phyloP scores from a whole-genome alignment of 2,113 vertebrate genomes.

The Pantherophis guttatus region DNA sequence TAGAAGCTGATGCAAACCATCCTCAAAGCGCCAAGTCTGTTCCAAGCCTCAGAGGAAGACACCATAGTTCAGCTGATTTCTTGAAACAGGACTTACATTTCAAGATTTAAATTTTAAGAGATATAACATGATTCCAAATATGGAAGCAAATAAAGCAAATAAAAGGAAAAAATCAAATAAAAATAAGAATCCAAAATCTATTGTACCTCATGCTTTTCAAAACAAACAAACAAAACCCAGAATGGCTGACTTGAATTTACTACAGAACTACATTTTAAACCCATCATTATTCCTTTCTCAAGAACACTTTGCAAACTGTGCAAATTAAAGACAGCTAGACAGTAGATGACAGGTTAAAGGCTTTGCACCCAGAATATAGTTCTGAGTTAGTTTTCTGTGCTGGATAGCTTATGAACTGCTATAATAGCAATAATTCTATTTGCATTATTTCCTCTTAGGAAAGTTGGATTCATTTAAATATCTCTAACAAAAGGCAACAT shows the following conservation, averaged over 20 bases:
- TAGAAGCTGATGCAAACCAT: not conserved
- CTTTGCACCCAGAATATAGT: not conserved
- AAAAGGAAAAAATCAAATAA: not conserved
- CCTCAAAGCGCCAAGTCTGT: not conserved
- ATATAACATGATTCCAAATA: not conserved
- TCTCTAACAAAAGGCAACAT: not conserved
- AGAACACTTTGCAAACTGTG: not conserved
- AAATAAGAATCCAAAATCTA: not conserved
- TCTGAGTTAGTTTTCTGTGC: not conserved
- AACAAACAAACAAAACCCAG: too few species aligned
- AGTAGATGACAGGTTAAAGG: not conserved
- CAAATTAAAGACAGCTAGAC: not conserved
- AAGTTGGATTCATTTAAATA: not conserved
- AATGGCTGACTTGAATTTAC: not conserved
- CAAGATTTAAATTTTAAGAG: not conserved
- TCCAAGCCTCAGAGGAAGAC: not conserved
- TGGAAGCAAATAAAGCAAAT: not conserved
- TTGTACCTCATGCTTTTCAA: not conserved
- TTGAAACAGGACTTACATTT: not conserved
- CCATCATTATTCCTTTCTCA: not conserved
- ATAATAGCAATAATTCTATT: not conserved
- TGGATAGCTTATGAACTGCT: not conserved
- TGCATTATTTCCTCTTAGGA: not conserved
- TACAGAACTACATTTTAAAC: not conserved
- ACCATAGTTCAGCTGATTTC: not conserved